Evolutionary conservation across 2,888 invertebrate genomes (phyloP).

Genomic region (Prenolepis imparis): DNA sequence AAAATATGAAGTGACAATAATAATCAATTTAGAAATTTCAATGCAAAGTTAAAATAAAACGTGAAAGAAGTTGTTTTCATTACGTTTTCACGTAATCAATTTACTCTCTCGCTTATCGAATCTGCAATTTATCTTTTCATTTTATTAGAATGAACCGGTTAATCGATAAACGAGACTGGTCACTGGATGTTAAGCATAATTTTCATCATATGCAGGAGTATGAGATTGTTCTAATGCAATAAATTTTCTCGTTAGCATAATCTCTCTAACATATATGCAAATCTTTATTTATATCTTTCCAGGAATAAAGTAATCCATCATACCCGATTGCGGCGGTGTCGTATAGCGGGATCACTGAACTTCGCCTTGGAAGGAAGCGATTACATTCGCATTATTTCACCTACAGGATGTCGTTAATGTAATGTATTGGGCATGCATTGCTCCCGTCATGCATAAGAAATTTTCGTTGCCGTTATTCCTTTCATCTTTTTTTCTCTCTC

Average conservation of each 20-base stretch:
- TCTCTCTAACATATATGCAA: not conserved
- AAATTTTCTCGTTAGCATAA: constrained; percentile 26
- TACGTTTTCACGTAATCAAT: constrained; percentile 11
- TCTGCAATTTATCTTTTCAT: constrained; percentile 13
- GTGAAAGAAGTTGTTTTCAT: constrained; percentile 15
- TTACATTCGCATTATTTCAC: constrained; percentile 40
- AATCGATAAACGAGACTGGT: constrained; percentile 13
- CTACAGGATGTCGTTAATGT: constrained; percentile 36
- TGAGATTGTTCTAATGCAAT: constrained; percentile 9
- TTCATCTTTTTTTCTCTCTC: constrained; percentile 17
- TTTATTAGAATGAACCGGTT: constrained; percentile 27
- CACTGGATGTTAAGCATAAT: constrained; percentile 21
- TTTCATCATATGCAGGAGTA: not conserved
- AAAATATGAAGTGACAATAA: not conserved
- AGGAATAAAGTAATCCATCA: not conserved
- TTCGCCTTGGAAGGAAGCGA: constrained; percentile 38
- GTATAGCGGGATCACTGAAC: constrained; percentile 35
- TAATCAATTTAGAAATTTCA: constrained; percentile 16
- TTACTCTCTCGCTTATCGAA: constrained; percentile 11
- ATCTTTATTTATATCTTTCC: constrained; percentile 10
- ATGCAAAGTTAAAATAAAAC: constrained; percentile 34
- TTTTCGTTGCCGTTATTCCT: not conserved
- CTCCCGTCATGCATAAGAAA: constrained; percentile 19
- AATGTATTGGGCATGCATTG: not conserved
- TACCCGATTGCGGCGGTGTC: constrained; percentile 41